Conservation (phyloP, 2,113 vertebrate species). For the Labrus mixtus region DNA sequence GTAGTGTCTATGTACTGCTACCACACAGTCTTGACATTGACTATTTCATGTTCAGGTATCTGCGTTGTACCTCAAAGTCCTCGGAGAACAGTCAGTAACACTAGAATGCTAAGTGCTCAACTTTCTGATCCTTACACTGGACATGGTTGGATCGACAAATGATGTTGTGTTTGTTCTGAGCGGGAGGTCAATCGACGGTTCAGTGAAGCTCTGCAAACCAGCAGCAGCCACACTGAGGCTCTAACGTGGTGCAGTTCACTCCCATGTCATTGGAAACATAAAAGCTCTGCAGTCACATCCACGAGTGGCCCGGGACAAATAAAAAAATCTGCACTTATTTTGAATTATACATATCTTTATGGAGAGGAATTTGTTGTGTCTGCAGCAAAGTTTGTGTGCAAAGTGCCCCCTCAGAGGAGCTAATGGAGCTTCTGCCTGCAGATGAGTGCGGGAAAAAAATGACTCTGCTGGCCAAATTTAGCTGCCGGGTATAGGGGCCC, state of each 20-base stretch:
- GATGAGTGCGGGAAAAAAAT: conserved; percentile 46
- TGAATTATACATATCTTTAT: conserved; percentile 76
- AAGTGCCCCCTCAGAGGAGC: conserved; percentile 76
- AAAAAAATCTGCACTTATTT: conserved; percentile 64
- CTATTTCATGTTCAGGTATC: no score
- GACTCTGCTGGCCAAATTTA: conserved; percentile 72
- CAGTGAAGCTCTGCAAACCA: not conserved
- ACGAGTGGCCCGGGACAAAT: conserved; percentile 61
- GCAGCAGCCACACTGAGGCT: not conserved
- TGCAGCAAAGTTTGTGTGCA: conserved; percentile 68
- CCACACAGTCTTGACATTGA: no score
- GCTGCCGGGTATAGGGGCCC: conserved; percentile 37
- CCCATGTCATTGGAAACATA: conserved; percentile 55
- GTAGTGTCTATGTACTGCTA: no score
- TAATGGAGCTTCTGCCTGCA: conserved; percentile 75
- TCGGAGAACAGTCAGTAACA: no score
- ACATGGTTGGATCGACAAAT: not conserved
- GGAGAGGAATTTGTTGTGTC: conserved; percentile 69
- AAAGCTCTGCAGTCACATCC: conserved; percentile 41
- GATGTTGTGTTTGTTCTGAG: not conserved
- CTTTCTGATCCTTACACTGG: not conserved
- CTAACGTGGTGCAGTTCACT: conserved; percentile 35
- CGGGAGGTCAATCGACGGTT: not conserved
- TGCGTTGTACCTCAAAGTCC: no score
- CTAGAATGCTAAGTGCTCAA: not conserved